Evolutionary conservation across 2,888 invertebrate species (phyloP).

Genomic region (Apodemia zela): DNA sequence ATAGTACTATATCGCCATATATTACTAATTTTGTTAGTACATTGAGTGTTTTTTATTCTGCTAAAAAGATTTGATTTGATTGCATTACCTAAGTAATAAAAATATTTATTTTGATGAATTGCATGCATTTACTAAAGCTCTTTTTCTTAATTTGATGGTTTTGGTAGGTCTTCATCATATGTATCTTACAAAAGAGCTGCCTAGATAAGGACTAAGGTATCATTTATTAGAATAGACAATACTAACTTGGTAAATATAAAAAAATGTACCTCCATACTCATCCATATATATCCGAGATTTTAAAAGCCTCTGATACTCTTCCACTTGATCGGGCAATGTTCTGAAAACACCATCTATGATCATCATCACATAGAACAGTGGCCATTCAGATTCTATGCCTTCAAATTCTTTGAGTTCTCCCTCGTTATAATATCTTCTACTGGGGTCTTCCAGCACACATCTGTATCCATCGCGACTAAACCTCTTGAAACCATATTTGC

Average conservation of each 20-base stretch:
- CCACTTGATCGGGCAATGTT: slow-evolving; percentile 92
- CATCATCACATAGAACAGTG: slow-evolving; percentile 96
- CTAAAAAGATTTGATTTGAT: too few species aligned
- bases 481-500: slow-evolving; percentile 95
- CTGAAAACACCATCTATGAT: slow-evolving; percentile 97
- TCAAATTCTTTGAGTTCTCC: slow-evolving; percentile 98
- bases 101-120: too few species aligned
- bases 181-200: too few species aligned
- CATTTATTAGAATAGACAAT: too few species aligned
- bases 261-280: slow-evolving; percentile 84
- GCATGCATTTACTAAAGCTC: too few species aligned
- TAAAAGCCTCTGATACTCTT: slow-evolving; percentile 92
- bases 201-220: too few species aligned
- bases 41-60: too few species aligned
- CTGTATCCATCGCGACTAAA: slow-evolving; percentile 97
- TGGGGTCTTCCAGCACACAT: slow-evolving; percentile 91
- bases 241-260: not conserved
- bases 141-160: too few species aligned
- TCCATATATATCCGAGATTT: slow-evolving; percentile 91
- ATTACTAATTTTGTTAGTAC: too few species aligned
- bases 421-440: slow-evolving; percentile 89
- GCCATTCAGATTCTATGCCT: slow-evolving; percentile 98
- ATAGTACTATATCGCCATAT: too few species aligned
- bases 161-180: too few species aligned
- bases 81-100: too few species aligned